phyloP scores from a whole-genome alignment of 2,888 invertebrate genomes.

The Phytoseiulus persimilis region DNA sequence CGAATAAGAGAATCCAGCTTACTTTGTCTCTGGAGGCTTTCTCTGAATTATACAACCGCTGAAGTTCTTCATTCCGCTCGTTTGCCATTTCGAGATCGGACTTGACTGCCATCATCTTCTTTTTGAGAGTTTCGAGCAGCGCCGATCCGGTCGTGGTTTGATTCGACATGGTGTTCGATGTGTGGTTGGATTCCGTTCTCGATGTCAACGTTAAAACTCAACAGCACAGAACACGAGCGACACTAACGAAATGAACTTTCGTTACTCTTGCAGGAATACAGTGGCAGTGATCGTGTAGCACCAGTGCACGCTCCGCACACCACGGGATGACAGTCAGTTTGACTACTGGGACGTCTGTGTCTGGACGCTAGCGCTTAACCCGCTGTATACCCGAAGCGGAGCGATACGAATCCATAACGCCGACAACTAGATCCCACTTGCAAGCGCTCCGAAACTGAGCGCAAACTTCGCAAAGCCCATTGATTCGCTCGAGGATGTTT shows the following conservation, averaged over 20 bases:
- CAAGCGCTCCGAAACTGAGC: background rate
- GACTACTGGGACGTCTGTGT: conserved; percentile 5
- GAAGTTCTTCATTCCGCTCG: conserved; percentile 92
- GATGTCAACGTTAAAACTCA: background rate
- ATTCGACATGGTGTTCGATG: conserved; percentile 10
- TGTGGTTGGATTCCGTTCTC: background rate
- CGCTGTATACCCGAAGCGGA: background rate
- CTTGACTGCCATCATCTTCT: conserved; percentile 98
- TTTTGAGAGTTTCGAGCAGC: conserved; percentile 91
- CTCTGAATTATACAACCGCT: conserved; percentile 49
- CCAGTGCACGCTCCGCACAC: background rate
- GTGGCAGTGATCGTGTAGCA: conserved; percentile 5
- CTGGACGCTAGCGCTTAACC: background rate
- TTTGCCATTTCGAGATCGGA: conserved; percentile 98
- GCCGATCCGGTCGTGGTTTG: conserved; percentile 22
- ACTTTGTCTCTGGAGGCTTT: background rate
- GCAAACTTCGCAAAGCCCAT: background rate
- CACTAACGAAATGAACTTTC: background rate
- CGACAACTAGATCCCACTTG: background rate
- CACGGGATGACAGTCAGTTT: background rate
- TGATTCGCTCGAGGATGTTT: background rate
- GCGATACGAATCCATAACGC: background rate
- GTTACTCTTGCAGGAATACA: background rate
- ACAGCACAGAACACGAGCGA: background rate
- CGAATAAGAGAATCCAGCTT: background rate